These are phyloP conservation scores for Metridium senile DNA, from an alignment of 92 coral and sea anemone genomes.

Conservation along the genomic window DNA sequence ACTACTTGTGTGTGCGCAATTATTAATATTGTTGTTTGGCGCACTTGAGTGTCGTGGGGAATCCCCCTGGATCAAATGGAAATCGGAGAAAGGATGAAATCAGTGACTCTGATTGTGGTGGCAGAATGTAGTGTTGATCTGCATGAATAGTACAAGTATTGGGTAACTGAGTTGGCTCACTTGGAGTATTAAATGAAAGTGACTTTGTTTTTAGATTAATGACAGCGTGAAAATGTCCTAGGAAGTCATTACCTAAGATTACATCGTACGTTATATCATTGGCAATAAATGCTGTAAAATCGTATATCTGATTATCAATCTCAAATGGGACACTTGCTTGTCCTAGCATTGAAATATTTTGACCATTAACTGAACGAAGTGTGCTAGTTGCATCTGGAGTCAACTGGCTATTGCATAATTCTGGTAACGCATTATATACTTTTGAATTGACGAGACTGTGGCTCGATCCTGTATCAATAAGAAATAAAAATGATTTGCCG, in stretches of 20 bases:
- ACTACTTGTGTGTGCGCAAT: no score
- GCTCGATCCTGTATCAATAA: conserved; percentile 53
- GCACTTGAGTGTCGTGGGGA: no score
- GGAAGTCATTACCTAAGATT: conserved; percentile 42
- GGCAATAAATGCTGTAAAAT: conserved; percentile 29
- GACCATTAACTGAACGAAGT: conserved; percentile 42
- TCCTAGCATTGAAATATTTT: conserved; percentile 38
- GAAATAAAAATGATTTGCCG: background rate
- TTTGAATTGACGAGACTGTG: conserved; percentile 12
- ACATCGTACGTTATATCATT: conserved; percentile 33
- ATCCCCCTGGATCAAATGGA: conserved; percentile 19
- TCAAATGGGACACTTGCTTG: conserved; percentile 26
- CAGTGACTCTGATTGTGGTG: background rate
- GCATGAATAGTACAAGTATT: background rate
- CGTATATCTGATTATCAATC: conserved; percentile 25
- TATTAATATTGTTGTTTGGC: no score
- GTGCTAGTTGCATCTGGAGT: background rate
- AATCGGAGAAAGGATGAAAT: background rate
- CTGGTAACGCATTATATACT: conserved; percentile 10
- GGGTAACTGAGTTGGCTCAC: background rate
- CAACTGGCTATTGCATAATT: conserved; percentile 6
- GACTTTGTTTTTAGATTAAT: conserved; percentile 27
- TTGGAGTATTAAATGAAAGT: background rate
- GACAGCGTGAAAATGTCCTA: conserved; percentile 36
- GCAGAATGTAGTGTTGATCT: background rate